phyloP scores from a whole-genome alignment of 2,113 vertebrate species.

The Bucco capensis region DNA sequence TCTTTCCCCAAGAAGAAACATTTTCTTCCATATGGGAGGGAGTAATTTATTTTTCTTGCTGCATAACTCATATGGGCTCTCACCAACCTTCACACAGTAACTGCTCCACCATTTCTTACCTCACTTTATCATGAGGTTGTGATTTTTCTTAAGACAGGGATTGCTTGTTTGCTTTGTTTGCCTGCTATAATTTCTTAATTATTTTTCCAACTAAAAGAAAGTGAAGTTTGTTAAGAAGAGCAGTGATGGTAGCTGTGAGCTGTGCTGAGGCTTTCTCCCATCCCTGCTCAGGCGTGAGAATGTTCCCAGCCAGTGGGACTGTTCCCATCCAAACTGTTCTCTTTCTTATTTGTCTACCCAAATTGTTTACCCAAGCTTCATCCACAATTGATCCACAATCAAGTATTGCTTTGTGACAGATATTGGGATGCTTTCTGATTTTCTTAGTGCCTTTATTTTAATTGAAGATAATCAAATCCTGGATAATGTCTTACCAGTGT shows the following conservation, averaged over 20 bases:
- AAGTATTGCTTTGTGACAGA: neutral
- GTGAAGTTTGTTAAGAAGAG: neutral
- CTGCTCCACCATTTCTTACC: neutral
- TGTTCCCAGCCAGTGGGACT: neutral
- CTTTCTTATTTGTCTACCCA: neutral
- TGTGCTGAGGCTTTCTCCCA: neutral
- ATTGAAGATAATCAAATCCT: neutral
- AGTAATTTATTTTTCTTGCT: constrained; percentile 28
- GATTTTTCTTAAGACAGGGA: neutral
- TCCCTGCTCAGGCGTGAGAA: neutral
- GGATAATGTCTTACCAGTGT: neutral
- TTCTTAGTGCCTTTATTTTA: neutral
- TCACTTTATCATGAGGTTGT: neutral
- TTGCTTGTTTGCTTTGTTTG: neutral
- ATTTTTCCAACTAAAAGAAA: neutral
- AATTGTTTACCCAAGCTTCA: neutral
- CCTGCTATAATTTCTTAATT: neutral
- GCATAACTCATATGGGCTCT: neutral
- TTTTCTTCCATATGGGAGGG: neutral
- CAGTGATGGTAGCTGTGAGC: neutral
- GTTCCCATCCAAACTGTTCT: neutral
- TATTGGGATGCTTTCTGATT: neutral
- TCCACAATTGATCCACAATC: neutral
- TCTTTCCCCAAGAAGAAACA: constrained; percentile 53
- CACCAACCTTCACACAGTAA: neutral